Base-by-base conservation (phyloP, 1,140 invertebrate genomes). In the Pseudomyrmex flavicornis region DNA sequence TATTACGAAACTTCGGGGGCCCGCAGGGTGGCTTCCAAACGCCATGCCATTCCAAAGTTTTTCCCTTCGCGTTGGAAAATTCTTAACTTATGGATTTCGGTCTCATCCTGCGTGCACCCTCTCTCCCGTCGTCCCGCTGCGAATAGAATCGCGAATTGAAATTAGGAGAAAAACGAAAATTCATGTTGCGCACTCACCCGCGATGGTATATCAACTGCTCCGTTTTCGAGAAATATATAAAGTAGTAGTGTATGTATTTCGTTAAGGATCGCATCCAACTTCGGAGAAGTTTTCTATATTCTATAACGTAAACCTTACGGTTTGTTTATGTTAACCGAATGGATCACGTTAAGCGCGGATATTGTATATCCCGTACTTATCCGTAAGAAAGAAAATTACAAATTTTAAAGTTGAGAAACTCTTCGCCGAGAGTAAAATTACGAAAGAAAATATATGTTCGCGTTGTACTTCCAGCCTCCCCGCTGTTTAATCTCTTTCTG, bases 31-130 rank as follows among this genome's bases (percentile, higher is more conserved):
- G 91, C 17, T 26, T 85, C 73, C 83, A 85, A 87, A 88, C 91
- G 91, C 90, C 91, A 89, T 92, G 91, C 92, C 93, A 93, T 92
- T 88, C 90, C 75, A 91, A 94, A 94, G 90, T 94, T 94, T 93
- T 93, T 91, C 90, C 93, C 93, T 93, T 88, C 87, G 87, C 89
- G 90, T 83, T 86, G 90, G 90, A 89, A 92, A 91, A 93, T 93
- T 93, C 92, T 93, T 93, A 93, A 94, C 93, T 93, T 93, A 93
- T 93, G 92, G 93, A 94, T 94, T 93, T 92, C 91, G 89, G 88
- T 89, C 87, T 88, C 62, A 82, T 90, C 85, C 69, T 85, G 84
- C 35, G 35, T 35, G 35, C 35, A 5, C 35, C 46, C 12, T 0
- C 44, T 0, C 12, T 2, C 12, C 12, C 35, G 2, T 15, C 26